Percentiles rank a stretch among this genome's conserved stretches.
Conservation (phyloP, 2,797 vertebrate species). For the Oceanodroma leucorhoa region DNA sequence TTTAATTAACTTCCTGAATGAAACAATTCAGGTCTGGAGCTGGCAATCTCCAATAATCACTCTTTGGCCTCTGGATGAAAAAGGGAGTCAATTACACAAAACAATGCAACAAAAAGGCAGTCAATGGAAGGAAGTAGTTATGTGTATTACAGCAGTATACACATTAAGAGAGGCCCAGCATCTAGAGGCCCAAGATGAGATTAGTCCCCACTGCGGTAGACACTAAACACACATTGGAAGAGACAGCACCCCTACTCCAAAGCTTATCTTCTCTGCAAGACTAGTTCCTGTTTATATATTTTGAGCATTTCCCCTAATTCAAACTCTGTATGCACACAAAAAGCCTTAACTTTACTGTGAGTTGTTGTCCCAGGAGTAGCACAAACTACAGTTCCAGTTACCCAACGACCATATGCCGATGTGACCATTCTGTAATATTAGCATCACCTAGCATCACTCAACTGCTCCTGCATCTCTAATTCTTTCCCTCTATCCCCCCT, state of each 20-base stretch:
- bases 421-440: neutral
- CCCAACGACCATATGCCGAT: accelerated
- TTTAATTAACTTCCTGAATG: slow-evolving; percentile 70
- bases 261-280: slow-evolving; percentile 49
- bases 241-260: neutral
- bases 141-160: slow-evolving; percentile 33
- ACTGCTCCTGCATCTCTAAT: neutral
- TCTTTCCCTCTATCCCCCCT: neutral
- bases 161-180: neutral
- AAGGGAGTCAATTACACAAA: slow-evolving; percentile 59
- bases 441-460: neutral
- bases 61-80: slow-evolving; percentile 55
- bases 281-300: slow-evolving; percentile 51
- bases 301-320: slow-evolving; percentile 52
- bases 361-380: neutral
- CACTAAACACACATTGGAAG: neutral
- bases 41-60: slow-evolving; percentile 62
- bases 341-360: neutral
- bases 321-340: neutral
- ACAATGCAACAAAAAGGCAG: slow-evolving; percentile 49
- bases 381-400: neutral
- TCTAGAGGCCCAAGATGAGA: neutral
- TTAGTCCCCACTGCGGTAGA: neutral
- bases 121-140: slow-evolving; percentile 61
- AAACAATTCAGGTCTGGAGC: slow-evolving; percentile 63